phyloP scores from a whole-genome alignment of 2,888 invertebrate genomes.

The Agapostemon virescens region DNA sequence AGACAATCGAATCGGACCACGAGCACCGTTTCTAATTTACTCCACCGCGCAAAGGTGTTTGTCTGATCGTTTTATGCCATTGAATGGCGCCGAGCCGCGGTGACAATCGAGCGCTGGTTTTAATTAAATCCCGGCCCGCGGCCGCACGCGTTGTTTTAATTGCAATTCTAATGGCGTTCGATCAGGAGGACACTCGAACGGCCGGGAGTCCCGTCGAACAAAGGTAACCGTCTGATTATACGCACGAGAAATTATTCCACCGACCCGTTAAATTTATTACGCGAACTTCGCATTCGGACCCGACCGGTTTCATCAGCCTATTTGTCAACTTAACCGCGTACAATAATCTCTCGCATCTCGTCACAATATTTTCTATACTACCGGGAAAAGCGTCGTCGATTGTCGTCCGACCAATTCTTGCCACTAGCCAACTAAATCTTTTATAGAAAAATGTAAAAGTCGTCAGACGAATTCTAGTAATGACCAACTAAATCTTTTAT shows the following conservation, averaged over 20 bases:
- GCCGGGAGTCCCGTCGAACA: background rate
- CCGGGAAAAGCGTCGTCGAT: background rate
- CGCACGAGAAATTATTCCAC: background rate
- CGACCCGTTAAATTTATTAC: constrained; percentile 4
- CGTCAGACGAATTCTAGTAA: no score
- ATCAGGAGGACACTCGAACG: constrained; percentile 3
- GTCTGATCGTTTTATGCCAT: constrained; percentile 22
- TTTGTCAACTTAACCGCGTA: background rate
- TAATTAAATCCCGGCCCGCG: constrained; percentile 13
- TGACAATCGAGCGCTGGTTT: constrained; percentile 30
- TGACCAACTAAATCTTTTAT: no score
- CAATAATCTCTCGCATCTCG: background rate
- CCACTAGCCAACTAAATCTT: background rate
- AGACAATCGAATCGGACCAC: constrained; percentile 14
- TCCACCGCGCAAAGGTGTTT: constrained; percentile 24
- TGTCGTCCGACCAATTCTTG: background rate
- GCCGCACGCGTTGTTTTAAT: constrained; percentile 18
- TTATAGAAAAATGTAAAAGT: no score
- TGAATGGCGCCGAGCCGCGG: background rate
- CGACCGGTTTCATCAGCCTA: constrained; percentile 3
- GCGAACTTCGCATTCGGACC: no score
- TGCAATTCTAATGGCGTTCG: constrained; percentile 16
- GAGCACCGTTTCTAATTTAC: constrained; percentile 15
- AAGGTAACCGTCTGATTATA: constrained; percentile 19
- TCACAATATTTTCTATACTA: background rate